phyloP scores from a whole-genome alignment of 2,797 vertebrate genomes.

The Molossus molossus region DNA sequence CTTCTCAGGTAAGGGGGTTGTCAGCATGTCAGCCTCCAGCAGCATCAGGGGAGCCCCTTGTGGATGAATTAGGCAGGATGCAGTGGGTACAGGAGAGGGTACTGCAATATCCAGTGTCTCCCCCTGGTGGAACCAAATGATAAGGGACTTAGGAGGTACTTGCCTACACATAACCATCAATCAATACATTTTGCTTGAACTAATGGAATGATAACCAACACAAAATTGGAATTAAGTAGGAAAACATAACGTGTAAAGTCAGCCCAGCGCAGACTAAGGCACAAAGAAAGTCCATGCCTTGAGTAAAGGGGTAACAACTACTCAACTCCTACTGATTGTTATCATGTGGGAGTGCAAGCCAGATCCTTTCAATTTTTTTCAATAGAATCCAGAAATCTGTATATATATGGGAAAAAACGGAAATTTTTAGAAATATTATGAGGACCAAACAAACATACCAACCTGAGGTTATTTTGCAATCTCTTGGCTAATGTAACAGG shows the following conservation, averaged over 20 bases:
- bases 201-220: neutral
- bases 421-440: conserved; percentile 34
- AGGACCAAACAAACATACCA: conserved; percentile 29
- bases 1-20: conserved; percentile 84
- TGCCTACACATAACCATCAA: neutral
- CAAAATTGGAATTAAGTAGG: conserved; percentile 17
- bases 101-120: conserved; percentile 32
- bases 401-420: neutral
- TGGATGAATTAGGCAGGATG: conserved; percentile 48
- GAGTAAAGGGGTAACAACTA: neutral
- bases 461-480: conserved; percentile 41
- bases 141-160: neutral
- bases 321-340: conserved; percentile 14
- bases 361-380: neutral
- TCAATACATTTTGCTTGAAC: neutral
- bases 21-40: conserved; percentile 55
- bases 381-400: conserved; percentile 42
- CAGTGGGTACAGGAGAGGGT: neutral
- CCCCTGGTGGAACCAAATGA: conserved; percentile 8
- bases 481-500: conserved; percentile 47
- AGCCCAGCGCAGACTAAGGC: neutral
- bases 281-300: neutral
- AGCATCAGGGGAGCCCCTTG: conserved; percentile 49
- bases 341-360: neutral
- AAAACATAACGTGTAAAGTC: neutral